Base-by-base conservation (phyloP, 92 coral and sea anemone species). In the Phenganax marumi region DNA sequence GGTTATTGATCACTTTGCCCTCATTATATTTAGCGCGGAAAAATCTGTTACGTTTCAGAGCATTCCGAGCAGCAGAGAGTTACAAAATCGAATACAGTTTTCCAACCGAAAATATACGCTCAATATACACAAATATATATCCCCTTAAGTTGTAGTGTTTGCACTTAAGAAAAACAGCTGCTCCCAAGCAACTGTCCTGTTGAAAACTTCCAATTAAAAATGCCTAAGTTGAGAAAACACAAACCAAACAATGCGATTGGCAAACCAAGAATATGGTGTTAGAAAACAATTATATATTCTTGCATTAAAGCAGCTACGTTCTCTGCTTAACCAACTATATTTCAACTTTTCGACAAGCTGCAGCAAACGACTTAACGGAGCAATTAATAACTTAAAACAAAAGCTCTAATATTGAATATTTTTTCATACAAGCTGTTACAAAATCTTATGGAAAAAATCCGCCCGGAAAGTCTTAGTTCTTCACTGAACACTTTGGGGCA, bases 151-250 rank as follows among this genome's bases (percentile, higher is more conserved):
- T 66, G n/a, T 66, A 66, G 72, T 66, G 72, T 66, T 66, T 66
- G 43, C 72, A 66, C 72, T 66, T 66, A 33, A 21, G 72, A 33
- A 66, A 66, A 66, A 66, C 72, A 66, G 49, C 72, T 66, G 72
- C 49, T 66, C 72, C 6, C 13, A 49, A 49, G 17, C 26, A 66
- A 47, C 14, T 10, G 72, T 66, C 13, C 17, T 11, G 50, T 19
- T 33, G 72, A 66, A 66, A 47, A 66, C 72, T 25, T 66, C 72
- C 72, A 66, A 66, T 66, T 66, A 66, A 66, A 66, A 66, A 23
- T 66, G 49, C 70, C 72, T 25, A 16, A 66, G 49, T 66, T n/a
- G 72, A 66, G 72, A 33, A 33, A 33, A 33, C 43, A 33, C 43
- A 33, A 33, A 33, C 72, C 26, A 66, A 66, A 66, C 72, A 66